A percentile compares a stretch with the other conserved stretches of the same genome.
Evolutionary conservation across 2,888 invertebrate genomes (phyloP).

Genomic region (Sinhomidia bicolor): DNA sequence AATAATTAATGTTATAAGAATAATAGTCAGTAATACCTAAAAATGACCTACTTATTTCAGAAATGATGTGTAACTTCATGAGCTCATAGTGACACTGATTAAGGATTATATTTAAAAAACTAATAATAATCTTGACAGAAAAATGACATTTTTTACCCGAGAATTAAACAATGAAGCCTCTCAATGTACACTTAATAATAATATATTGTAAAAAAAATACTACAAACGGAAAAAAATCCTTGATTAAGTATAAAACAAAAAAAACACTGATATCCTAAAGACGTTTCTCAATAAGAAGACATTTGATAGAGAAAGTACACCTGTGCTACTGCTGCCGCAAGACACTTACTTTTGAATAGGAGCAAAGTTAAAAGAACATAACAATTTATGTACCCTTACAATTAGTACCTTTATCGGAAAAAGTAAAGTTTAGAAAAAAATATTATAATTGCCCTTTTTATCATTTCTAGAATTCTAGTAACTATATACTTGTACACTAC

Average conservation of each 20-base stretch:
- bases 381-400: no score
- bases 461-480: neutral
- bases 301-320: neutral
- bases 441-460: neutral
- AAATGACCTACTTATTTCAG: slow-evolving; percentile 26
- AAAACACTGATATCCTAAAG: slow-evolving; percentile 25
- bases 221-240: slow-evolving; percentile 32
- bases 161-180: slow-evolving; percentile 59
- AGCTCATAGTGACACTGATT: slow-evolving; percentile 69
- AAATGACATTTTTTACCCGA: slow-evolving; percentile 72
- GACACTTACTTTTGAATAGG: neutral
- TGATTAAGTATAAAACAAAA: neutral
- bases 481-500: no score
- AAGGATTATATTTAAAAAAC: slow-evolving; percentile 37
- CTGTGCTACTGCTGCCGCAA: neutral
- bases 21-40: slow-evolving; percentile 20
- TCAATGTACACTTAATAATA: slow-evolving; percentile 26
- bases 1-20: neutral
- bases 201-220: no score
- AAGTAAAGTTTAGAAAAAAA: no score
- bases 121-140: slow-evolving; percentile 54
- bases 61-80: slow-evolving; percentile 68
- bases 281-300: slow-evolving; percentile 45
- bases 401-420: slow-evolving; percentile 17
- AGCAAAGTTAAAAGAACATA: neutral